Evolutionary conservation across 2,797 vertebrate species (phyloP), one percentile per base, ranked within the genome.

Genomic region (Molothrus ater): DNA sequence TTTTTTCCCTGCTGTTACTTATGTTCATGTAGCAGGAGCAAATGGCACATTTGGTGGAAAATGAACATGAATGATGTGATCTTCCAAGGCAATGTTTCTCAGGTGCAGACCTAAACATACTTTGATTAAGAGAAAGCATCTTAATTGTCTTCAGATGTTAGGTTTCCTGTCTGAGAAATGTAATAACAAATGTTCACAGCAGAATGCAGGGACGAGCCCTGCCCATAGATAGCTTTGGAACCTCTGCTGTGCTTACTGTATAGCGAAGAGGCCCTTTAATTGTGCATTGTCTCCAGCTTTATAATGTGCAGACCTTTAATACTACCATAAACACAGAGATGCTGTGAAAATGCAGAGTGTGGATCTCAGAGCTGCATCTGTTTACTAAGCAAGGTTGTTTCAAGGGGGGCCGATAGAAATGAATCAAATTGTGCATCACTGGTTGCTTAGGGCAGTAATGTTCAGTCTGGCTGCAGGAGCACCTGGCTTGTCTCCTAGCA

Each of bases 401-500:
- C 59, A 91, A 81, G 88, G 80, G 57, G 36, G 17, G 9, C 26
- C 0, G 61, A 72, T 64, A 57, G 76, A 54, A 93, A 40, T 61
- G 47, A 59, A 74, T 88, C 59, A 48, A 80, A 89, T 50, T 53
- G 66, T 86, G 54, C 91, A 90, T 93, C 81, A 9, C 34, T 82
- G 50, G 38, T 79, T 88, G 73, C 85, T 90, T 32, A 22, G 78
- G 92, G 92, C 86, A 73, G 0, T 91, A 42, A 71, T 70, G 64
- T 76, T 93, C 79, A 84, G 73, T 80, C 76, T 95, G 92, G 80
- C 91, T 93, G 75, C 64, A 47, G 80, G 66, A 95, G 63, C 93
- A 96, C 84, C 91, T 93, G 91, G 86, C 90, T 94, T 94, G 95
- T 91, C 85, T 91, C 92, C 60, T 89, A 92, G 92, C 82, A 63